A percentile compares a stretch with the other conserved stretches of the same genome.
These are phyloP conservation scores for Eulithis testata DNA, from an alignment of 2,888 invertebrate species.

Conservation along the genomic window DNA sequence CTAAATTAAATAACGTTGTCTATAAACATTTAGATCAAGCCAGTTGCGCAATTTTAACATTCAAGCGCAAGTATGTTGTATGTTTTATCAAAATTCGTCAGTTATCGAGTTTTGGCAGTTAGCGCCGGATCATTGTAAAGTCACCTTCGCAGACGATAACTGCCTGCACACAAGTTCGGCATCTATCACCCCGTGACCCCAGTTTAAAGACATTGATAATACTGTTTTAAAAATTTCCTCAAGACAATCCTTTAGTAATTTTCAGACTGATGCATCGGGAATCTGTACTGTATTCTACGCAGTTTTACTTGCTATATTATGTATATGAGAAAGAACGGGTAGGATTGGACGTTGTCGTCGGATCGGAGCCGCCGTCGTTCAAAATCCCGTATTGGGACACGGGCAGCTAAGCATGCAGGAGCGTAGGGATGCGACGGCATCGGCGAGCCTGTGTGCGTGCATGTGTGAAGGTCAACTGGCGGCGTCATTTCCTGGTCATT, in stretches of 20 bases:
- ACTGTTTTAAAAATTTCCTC: slow-evolving; percentile 29
- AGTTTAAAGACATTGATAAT: slow-evolving; percentile 42
- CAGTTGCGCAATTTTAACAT: slow-evolving; percentile 9
- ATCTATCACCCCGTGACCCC: slow-evolving; percentile 24
- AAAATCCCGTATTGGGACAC: slow-evolving; percentile 44
- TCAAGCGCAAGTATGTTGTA: slow-evolving; percentile 11
- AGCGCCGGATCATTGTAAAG: slow-evolving; percentile 50
- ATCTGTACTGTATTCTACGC: background rate
- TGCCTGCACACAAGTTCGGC: slow-evolving; percentile 48
- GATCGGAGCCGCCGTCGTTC: slow-evolving; percentile 10
- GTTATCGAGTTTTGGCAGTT: slow-evolving; percentile 33
- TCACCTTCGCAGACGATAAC: slow-evolving; percentile 63
- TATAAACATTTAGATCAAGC: background rate
- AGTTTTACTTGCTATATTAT: too few relatives aligned
- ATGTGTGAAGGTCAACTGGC: slow-evolving; percentile 77
- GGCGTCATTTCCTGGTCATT: slow-evolving; percentile 84
- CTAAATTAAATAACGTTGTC: too few relatives aligned
- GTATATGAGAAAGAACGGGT: too few relatives aligned
- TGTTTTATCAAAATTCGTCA: slow-evolving; percentile 33
- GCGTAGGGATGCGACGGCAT: slow-evolving; percentile 53
- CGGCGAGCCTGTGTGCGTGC: slow-evolving; percentile 49
- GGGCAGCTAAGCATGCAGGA: slow-evolving; percentile 41
- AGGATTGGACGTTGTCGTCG: too few relatives aligned
- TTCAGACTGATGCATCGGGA: slow-evolving; percentile 22
- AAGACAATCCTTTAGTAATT: slow-evolving; percentile 20